Evolutionary conservation across 2,113 vertebrate genomes (phyloP), one percentile per base, ranked within the genome.

Genomic region (Felis chaus): DNA sequence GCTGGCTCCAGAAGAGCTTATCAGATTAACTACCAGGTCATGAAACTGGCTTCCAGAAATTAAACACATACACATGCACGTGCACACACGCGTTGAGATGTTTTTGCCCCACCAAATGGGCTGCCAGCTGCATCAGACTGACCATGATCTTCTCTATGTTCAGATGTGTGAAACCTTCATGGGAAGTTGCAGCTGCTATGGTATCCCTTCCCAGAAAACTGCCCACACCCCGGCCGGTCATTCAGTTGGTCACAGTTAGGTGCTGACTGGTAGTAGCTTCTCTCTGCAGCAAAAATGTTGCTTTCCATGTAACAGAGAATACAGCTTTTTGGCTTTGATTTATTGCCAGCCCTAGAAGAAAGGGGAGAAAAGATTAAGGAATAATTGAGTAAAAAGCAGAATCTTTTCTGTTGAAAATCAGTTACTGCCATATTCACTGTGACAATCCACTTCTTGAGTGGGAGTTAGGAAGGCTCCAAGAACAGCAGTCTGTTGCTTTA

Each of bases 351-450:
- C 69, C 27, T 84, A 41, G 65, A 84, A 92, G 50, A 94, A 87
- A 65, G 68, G 9, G 71, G 4, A 7, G 10, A 91, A 86, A 69
- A 83, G 82, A 84, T 87, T 76, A 95, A 80, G 68, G 41, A 85
- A 41, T 93, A 83, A 71, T 76, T 89, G 78, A 76, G 79, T 93
- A 78, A 97, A 94, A 29, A 94, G 55, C 31, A 61, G 66, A 93
- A 87, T 80, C 15, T 55, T 53, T 86, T 86, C 78, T 29, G 25
- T 65, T 96, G 95, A 78, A 83, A 96, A 71, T 50, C 73, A 18
- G 31, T 76, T 95, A 53, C 23, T 92, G 29, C 79, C 74, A 1
- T 81, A 45, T 68, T 97, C 74, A 29, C 73, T 66, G 6, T 50
- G 89, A 89, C 61, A 91, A 45, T 45, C 45, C 45, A 45, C 74